phyloP scores from a whole-genome alignment of 2,797 vertebrate genomes.

The Ceryle rudis region DNA sequence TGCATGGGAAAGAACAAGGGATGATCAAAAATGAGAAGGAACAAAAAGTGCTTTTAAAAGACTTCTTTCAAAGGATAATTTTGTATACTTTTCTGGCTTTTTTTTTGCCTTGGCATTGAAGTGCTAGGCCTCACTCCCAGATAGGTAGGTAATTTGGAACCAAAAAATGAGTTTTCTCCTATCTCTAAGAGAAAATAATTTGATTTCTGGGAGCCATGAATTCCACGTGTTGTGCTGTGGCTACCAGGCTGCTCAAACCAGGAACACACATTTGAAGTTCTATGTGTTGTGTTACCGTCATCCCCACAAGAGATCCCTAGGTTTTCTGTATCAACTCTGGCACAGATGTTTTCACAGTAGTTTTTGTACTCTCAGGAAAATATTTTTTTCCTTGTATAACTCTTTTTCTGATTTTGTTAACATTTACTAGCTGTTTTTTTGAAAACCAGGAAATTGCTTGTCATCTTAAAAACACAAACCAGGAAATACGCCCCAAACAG shows the following conservation, averaged over 20 bases:
- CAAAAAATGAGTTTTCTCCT: not conserved
- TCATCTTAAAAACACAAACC: not conserved
- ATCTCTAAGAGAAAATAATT: not conserved
- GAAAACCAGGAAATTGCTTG: not conserved
- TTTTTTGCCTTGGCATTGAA: not conserved
- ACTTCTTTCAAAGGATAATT: not conserved
- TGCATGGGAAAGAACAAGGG: not conserved
- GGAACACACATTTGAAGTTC: not conserved
- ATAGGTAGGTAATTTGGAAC: not conserved
- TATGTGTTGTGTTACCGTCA: rapidly evolving
- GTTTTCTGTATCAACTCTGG: not conserved
- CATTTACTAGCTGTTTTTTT: not conserved
- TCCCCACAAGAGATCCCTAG: not conserved
- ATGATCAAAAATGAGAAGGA: not conserved
- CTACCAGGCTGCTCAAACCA: not conserved
- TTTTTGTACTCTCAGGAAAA: not conserved
- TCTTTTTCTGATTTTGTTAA: not conserved
- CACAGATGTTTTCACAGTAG: not conserved
- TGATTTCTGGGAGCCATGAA: not conserved
- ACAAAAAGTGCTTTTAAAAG: not conserved
- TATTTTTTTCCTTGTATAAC: not conserved
- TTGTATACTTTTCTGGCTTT: not conserved
- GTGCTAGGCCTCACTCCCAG: not conserved
- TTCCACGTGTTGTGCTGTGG: not conserved
- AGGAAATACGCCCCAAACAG: not conserved